Evolutionary conservation across 2,113 vertebrate species (phyloP), one percentile per base, ranked within the genome.

Genomic region (Montifringilla adamsi): DNA sequence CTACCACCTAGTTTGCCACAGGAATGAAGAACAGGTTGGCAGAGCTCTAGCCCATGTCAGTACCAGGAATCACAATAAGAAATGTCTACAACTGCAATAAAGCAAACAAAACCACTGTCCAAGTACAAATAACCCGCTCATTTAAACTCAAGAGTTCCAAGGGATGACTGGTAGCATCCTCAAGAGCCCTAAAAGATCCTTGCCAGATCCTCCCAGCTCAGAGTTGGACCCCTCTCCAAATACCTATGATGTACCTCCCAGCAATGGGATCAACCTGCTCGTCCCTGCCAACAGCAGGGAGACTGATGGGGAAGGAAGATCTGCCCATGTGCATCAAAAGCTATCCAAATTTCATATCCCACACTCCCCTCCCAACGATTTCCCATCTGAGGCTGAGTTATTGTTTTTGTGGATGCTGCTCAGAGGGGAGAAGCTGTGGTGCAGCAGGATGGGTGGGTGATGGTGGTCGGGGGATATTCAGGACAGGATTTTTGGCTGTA

Each of bases 181-280:
- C 43, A 69, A 77, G n/a, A 80, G 47, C 35, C 15, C 68, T 69
- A 46, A 28, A 35, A 11, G 16, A 53, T 11, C 19, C 30, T 67
- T 18, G 8, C 27, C 52, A 68, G 35, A 70, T 62, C 73, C 47
- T 55, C 24, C 37, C 74, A 84, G 43, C 15, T 22, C 43, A 50
- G 20, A 13, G 2, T 1, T 41, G 35, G n/a, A 56, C 28, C 0
- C 0, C 35, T 64, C 80, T 53, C 41, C 69, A 84, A 44, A 80
- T 2, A 47, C 62, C 77, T 2, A 0, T 11, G 49, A 10, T 7
- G 13, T 11, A 41, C 43, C 30, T 75, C 62, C 47, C 77, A 72
- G 62, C 18, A 50, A 14, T 0, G 4, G 41, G 8, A 90, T 13
- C 30, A 68, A 49, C 23, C 77, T 14, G 26, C 16, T 58, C n/a